Conservation (phyloP, 2,797 vertebrate species). For the Selene dorsalis region DNA sequence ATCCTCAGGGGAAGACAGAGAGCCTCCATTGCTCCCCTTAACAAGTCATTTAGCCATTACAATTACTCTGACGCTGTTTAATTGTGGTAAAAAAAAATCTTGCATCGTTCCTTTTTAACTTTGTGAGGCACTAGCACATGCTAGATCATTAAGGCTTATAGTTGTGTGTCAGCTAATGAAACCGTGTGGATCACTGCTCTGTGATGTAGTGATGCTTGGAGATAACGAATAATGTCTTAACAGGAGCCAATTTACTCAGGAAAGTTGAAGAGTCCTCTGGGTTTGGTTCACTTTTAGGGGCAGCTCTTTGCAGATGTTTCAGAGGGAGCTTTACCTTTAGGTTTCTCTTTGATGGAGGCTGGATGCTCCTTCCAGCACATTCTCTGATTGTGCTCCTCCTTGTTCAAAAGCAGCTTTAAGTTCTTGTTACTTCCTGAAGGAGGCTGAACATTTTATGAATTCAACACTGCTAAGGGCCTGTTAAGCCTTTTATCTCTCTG, state of each 20-base stretch:
- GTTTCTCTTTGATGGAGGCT: not conserved
- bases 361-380: not conserved
- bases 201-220: not conserved
- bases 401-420: not conserved
- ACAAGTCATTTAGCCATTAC: too few species aligned
- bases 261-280: not conserved
- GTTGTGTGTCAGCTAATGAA: not conserved
- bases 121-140: not conserved
- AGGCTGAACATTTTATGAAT: not conserved
- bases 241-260: not conserved
- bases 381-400: not conserved
- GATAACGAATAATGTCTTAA: not conserved
- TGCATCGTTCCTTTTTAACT: not conserved
- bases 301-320: not conserved
- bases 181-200: not conserved
- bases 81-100: too few species aligned
- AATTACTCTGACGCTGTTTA: too few species aligned
- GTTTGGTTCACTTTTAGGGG: not conserved
- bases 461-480: not conserved
- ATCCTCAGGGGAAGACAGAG: too few species aligned
- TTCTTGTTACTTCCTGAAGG: conserved; percentile 1
- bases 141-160: not conserved
- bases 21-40: too few species aligned
- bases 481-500: not conserved
- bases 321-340: not conserved